Evolutionary conservation across 2,888 invertebrate genomes (phyloP).

Genomic region (Fissipunctia ypsillon): DNA sequence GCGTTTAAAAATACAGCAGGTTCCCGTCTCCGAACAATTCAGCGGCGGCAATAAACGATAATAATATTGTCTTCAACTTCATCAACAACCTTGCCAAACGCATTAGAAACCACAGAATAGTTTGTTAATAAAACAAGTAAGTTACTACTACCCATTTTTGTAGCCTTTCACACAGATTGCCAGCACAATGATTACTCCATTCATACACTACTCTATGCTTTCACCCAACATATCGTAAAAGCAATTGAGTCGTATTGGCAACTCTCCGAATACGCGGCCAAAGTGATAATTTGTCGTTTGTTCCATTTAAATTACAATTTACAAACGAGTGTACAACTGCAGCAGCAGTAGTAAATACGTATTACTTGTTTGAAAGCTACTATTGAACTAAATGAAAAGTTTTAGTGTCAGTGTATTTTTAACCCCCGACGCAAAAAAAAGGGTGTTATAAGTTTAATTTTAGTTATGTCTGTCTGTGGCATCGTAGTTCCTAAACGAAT

Average conservation of each 20-base stretch:
- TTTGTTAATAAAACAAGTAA: too few species aligned
- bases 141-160: too few species aligned
- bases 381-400: slow-evolving; percentile 34
- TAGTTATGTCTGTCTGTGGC: too few species aligned
- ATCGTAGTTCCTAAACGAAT: too few species aligned
- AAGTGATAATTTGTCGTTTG: slow-evolving; percentile 63
- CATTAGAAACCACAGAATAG: too few species aligned
- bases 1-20: too few species aligned
- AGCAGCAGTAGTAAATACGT: slow-evolving; percentile 22
- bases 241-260: slow-evolving; percentile 58
- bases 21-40: too few species aligned
- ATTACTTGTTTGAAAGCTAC: not conserved
- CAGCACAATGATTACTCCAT: slow-evolving; percentile 29
- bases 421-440: too few species aligned
- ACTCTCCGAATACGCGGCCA: slow-evolving; percentile 45
- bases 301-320: slow-evolving; percentile 52
- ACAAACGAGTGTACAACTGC: slow-evolving; percentile 34
- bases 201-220: slow-evolving; percentile 14
- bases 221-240: slow-evolving; percentile 42
- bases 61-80: too few species aligned
- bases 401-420: not conserved
- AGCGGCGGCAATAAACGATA: too few species aligned
- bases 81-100: too few species aligned
- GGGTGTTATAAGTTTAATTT: too few species aligned
- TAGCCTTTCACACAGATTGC: not conserved